Conservation (phyloP, 2,797 vertebrate genomes). For the Macropus fuliginosus region DNA sequence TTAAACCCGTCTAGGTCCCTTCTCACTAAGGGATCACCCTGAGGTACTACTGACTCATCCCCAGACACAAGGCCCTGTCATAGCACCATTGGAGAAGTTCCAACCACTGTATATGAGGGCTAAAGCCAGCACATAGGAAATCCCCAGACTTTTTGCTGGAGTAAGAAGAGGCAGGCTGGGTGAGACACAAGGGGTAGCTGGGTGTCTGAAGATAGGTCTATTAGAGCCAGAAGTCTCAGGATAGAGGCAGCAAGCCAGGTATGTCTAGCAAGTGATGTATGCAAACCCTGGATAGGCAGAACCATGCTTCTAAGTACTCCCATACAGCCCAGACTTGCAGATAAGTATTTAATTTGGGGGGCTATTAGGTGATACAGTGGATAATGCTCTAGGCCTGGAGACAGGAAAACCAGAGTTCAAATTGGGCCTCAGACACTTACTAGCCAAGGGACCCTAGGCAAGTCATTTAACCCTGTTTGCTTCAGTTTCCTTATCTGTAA, state of each 20-base stretch:
- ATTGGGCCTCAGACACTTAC: neutral
- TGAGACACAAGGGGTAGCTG: neutral
- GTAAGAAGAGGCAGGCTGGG: neutral
- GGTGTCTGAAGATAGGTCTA: neutral
- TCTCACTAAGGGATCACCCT: neutral
- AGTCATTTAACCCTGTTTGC: neutral
- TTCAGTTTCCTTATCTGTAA: neutral
- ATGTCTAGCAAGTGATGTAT: neutral
- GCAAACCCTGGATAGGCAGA: neutral
- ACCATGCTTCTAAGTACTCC: neutral
- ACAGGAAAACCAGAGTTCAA: neutral
- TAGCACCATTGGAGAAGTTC: neutral
- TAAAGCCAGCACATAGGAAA: neutral
- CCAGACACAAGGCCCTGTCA: neutral
- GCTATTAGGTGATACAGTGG: neutral
- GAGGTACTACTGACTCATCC: no score
- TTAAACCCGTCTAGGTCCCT: neutral
- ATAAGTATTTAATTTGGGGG: neutral
- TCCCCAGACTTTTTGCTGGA: neutral
- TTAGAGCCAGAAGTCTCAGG: neutral
- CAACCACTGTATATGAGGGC: neutral
- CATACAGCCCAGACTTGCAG: neutral
- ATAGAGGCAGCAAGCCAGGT: neutral
- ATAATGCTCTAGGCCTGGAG: neutral
- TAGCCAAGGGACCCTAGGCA: neutral